phyloP scores from a whole-genome alignment of 92 coral and sea anemone species.

The Zoanthus solanderi region DNA sequence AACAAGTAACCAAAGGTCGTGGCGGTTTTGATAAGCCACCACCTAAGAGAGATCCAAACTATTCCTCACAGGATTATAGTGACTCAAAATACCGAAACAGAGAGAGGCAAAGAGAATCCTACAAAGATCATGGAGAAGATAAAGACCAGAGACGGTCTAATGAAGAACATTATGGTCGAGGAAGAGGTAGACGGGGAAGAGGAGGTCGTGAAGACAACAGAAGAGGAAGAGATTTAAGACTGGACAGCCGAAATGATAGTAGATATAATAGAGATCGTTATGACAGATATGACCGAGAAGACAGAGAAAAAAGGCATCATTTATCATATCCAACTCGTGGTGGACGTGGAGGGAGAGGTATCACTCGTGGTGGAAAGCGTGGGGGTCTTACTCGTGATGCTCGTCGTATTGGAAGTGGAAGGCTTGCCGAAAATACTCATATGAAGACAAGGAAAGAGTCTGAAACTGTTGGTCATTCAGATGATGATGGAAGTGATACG shows the following conservation, averaged over 20 bases:
- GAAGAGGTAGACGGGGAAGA: constrained; percentile 37
- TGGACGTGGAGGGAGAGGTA: constrained; percentile 72
- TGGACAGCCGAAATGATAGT: constrained; percentile 18
- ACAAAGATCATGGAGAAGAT: constrained; percentile 27
- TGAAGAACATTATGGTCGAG: constrained; percentile 20
- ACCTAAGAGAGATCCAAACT: constrained; percentile 34
- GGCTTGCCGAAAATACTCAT: constrained; percentile 62
- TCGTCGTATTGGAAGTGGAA: constrained; percentile 84
- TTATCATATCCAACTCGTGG: constrained; percentile 64
- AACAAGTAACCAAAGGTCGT: constrained; percentile 61
- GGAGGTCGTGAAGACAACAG: constrained; percentile 49
- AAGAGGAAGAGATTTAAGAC: constrained; percentile 40
- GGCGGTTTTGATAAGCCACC: constrained; percentile 72
- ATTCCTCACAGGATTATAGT: constrained; percentile 16
- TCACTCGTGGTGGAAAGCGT: constrained; percentile 72
- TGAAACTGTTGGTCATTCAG: constrained; percentile 75
- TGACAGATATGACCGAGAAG: constrained; percentile 54
- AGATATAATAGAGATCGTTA: constrained; percentile 49
- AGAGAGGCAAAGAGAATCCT: constrained; percentile 8
- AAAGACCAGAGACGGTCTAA: constrained; percentile 31
- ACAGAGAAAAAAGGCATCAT: constrained; percentile 28
- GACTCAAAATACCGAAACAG: not conserved
- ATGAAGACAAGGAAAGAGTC: constrained; percentile 62
- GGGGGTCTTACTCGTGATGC: constrained; percentile 68
- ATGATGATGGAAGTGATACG: constrained; percentile 85